These are phyloP conservation scores for Heliconius aoede DNA, from an alignment of 2,888 invertebrate genomes.

Conservation along the genomic window DNA sequence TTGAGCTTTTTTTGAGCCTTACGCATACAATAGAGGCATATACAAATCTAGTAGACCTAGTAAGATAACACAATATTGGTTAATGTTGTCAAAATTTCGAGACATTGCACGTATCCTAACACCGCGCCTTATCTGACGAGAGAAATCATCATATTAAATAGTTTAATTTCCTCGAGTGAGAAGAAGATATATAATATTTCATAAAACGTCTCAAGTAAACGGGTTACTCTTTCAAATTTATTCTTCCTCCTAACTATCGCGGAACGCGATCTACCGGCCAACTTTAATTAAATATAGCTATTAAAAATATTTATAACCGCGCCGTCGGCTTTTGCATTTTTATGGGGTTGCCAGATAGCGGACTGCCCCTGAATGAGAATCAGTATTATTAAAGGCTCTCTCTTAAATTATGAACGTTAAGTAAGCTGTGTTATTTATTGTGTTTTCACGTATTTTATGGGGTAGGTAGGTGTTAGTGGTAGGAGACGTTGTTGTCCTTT, in stretches of 20 bases:
- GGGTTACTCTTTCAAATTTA: conserved; percentile 51
- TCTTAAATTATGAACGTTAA: conserved; percentile 32
- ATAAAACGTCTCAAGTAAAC: conserved; percentile 21
- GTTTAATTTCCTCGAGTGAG: not conserved
- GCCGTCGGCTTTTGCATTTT: conserved; percentile 72
- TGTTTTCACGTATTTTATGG: not conserved
- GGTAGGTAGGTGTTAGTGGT: not conserved
- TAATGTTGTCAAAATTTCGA: no score
- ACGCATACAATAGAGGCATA: no score
- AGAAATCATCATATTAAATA: no score
- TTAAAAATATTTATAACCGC: conserved; percentile 79
- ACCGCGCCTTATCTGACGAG: no score
- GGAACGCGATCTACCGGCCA: conserved; percentile 57
- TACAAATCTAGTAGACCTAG: no score
- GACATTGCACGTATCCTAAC: no score
- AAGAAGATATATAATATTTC: not conserved
- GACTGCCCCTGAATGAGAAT: conserved; percentile 50
- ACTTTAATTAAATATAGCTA: conserved; percentile 75
- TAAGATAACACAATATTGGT: no score
- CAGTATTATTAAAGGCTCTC: conserved; percentile 49
- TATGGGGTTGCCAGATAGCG: conserved; percentile 68
- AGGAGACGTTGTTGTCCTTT: not conserved
- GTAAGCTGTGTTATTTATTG: conserved; percentile 13
- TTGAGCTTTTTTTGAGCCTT: no score
- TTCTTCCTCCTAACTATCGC: conserved; percentile 54